phyloP scores from a whole-genome alignment of 2,113 vertebrate species.

The Rostratula benghalensis region DNA sequence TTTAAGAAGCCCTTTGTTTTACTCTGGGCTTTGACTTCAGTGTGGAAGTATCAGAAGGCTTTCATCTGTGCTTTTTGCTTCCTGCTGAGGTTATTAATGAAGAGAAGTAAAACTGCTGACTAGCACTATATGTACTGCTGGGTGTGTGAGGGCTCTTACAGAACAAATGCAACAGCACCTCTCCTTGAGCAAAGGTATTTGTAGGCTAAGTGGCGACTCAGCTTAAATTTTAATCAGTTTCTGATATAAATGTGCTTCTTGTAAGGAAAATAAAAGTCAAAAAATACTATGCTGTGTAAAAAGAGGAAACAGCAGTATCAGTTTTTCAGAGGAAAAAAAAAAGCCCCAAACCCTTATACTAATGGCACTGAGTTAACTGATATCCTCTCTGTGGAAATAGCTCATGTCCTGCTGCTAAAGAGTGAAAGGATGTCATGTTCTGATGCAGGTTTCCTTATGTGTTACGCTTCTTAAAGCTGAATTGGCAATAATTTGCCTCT shows the following conservation, averaged over 20 bases:
- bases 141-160: neutral
- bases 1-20: conserved; percentile 31
- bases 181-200: neutral
- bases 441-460: neutral
- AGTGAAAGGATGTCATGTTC: neutral
- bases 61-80: neutral
- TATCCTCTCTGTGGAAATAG: neutral
- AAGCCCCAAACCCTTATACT: rapidly evolving
- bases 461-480: neutral
- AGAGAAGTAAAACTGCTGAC: conserved; percentile 38
- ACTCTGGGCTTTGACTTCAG: conserved; percentile 5
- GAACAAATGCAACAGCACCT: neutral
- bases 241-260: neutral
- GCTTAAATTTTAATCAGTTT: neutral
- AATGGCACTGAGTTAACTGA: neutral
- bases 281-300: neutral
- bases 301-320: neutral
- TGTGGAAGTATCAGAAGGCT: neutral
- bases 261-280: neutral
- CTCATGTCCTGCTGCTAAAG: neutral
- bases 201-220: neutral
- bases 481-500: neutral
- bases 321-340: neutral
- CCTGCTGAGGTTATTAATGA: conserved; percentile 47
- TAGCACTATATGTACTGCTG: neutral